Conservation (phyloP, 2,888 invertebrate species). For the Eubasilissa splendida region DNA sequence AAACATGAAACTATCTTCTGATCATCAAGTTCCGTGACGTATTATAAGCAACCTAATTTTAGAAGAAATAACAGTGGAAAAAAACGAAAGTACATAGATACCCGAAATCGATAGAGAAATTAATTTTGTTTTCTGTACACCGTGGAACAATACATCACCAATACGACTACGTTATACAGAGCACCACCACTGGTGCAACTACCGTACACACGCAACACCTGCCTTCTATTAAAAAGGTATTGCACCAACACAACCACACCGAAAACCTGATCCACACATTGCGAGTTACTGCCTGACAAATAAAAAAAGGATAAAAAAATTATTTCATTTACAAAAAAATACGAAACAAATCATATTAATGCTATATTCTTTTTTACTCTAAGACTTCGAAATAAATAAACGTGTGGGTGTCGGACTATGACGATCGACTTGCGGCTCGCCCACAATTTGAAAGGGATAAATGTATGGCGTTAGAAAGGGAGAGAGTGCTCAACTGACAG, state of each 20-base stretch:
- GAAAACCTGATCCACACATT: not conserved
- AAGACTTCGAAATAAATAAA: not conserved
- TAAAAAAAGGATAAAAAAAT: conserved; percentile 3
- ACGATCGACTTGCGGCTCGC: conserved; percentile 38
- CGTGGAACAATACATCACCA: conserved; percentile 44
- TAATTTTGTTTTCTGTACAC: conserved; percentile 30
- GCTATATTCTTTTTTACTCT: not conserved
- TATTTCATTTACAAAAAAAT: not conserved
- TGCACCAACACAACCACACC: conserved; percentile 37
- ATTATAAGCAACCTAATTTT: no score
- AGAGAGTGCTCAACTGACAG: conserved; percentile 34
- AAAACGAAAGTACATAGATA: not conserved
- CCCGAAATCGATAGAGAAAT: conserved; percentile 5
- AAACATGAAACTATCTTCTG: no score
- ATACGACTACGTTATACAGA: conserved; percentile 25
- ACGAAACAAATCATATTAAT: not conserved
- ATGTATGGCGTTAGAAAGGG: conserved; percentile 34
- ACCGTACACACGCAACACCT: conserved; percentile 36
- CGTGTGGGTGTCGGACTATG: conserved; percentile 23
- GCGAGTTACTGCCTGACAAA: not conserved
- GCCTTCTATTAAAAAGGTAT: conserved; percentile 47
- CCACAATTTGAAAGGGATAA: conserved; percentile 47
- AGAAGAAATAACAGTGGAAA: no score
- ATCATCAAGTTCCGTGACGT: no score
- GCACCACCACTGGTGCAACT: conserved; percentile 1